A percentile compares a stretch with the other conserved stretches of the same genome.
Conservation (phyloP, 2,888 invertebrate species). For the Cerceris ruficornis region DNA sequence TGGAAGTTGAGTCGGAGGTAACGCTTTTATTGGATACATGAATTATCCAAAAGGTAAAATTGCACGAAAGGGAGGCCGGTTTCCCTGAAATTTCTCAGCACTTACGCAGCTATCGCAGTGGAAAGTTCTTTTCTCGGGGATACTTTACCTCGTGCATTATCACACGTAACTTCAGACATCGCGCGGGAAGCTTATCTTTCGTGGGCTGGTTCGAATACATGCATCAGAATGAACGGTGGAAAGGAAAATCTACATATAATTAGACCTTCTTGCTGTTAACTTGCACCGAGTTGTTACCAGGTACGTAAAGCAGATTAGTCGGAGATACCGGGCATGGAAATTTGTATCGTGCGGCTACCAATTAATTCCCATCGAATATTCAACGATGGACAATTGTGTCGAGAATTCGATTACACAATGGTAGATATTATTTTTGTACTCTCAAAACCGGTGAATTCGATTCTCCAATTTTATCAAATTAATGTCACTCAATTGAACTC, state of each 20-base stretch:
- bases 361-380: slow-evolving; percentile 29
- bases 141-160: slow-evolving; percentile 27
- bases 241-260: slow-evolving; percentile 14
- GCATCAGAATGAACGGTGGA: slow-evolving; percentile 30
- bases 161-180: slow-evolving; percentile 25
- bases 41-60: slow-evolving; percentile 43
- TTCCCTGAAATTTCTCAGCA: slow-evolving; percentile 20
- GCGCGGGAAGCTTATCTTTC: slow-evolving; percentile 9
- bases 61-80: slow-evolving; percentile 23
- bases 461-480: not conserved
- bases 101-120: slow-evolving; percentile 29
- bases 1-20: slow-evolving; percentile 39
- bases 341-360: not conserved
- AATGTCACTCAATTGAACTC: too few species aligned
- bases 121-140: slow-evolving; percentile 44
- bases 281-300: slow-evolving; percentile 11
- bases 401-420: slow-evolving; percentile 1
- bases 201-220: not conserved
- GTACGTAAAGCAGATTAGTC: slow-evolving; percentile 12
- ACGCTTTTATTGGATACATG: slow-evolving; percentile 42
- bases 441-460: not conserved
- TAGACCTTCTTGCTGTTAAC: slow-evolving; percentile 5
- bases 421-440: not conserved
- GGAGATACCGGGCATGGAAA: not conserved
- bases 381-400: slow-evolving; percentile 1